phyloP scores from a whole-genome alignment of 2,888 invertebrate species.

The Nipponacmea schrenckii region DNA sequence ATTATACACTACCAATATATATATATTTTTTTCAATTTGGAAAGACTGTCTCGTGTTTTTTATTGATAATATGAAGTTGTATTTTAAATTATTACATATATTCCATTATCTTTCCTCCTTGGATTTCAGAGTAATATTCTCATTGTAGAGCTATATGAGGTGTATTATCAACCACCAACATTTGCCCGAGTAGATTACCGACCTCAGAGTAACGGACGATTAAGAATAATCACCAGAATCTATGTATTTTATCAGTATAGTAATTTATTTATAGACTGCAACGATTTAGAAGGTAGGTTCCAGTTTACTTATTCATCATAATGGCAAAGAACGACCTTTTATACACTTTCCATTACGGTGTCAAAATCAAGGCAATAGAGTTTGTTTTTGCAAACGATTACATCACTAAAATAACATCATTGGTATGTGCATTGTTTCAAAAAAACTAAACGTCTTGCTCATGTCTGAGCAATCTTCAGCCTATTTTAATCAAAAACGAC shows the following conservation, averaged over 20 bases:
- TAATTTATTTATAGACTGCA: conserved; percentile 57
- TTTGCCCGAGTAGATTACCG: neutral
- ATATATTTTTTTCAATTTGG: too few species aligned
- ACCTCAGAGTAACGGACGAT: neutral
- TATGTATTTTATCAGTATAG: conserved; percentile 54
- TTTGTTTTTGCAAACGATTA: too few species aligned
- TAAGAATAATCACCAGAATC: conserved; percentile 18
- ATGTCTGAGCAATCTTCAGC: neutral
- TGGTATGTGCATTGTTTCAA: neutral
- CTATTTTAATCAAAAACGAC: neutral
- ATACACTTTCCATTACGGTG: too few species aligned
- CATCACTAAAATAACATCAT: neutral
- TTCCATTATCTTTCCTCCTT: too few species aligned
- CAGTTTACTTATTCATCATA: neutral
- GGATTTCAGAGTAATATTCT: too few species aligned
- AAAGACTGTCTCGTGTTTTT: too few species aligned
- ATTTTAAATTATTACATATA: too few species aligned
- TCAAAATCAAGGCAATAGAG: too few species aligned
- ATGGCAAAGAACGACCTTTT: neutral
- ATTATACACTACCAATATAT: too few species aligned
- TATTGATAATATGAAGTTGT: too few species aligned
- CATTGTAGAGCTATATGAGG: too few species aligned
- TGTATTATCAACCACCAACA: neutral
- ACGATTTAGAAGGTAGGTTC: conserved; percentile 53
- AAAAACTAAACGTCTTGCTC: neutral